phyloP scores from a whole-genome alignment of 92 coral and sea anemone genomes.

The Virgularia gustaviana region DNA sequence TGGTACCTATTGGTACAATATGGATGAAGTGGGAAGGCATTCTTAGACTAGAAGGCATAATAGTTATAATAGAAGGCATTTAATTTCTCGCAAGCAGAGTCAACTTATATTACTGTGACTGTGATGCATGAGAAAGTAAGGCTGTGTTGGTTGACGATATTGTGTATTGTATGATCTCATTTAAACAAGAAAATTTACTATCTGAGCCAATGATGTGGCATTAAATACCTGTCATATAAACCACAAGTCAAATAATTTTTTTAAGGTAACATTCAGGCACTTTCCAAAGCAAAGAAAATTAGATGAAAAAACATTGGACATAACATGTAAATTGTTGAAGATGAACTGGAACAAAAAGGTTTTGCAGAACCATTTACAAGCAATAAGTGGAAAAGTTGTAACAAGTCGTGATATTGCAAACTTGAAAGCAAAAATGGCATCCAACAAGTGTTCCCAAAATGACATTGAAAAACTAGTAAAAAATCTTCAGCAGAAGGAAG shows the following conservation, averaged over 20 bases:
- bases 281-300: constrained; percentile 8
- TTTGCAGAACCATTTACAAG: constrained; percentile 11
- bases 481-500: background rate
- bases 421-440: background rate
- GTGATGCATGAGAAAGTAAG: no score
- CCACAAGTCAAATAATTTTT: background rate
- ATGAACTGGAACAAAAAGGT: constrained; percentile 17
- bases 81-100: no score
- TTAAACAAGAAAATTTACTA: no score
- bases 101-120: no score
- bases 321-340: background rate
- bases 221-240: background rate
- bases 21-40: no score
- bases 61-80: no score
- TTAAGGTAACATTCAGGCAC: background rate
- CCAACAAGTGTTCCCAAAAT: background rate
- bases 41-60: no score
- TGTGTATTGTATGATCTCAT: no score
- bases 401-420: constrained; percentile 5
- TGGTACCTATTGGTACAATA: no score
- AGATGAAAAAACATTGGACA: background rate
- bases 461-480: background rate
- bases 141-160: no score
- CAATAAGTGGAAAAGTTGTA: background rate
- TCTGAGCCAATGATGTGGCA: constrained; percentile 1